Evolutionary conservation across 2,797 vertebrate species (phyloP), one percentile per base, ranked within the genome.

Genomic region (Capromys pilorides): DNA sequence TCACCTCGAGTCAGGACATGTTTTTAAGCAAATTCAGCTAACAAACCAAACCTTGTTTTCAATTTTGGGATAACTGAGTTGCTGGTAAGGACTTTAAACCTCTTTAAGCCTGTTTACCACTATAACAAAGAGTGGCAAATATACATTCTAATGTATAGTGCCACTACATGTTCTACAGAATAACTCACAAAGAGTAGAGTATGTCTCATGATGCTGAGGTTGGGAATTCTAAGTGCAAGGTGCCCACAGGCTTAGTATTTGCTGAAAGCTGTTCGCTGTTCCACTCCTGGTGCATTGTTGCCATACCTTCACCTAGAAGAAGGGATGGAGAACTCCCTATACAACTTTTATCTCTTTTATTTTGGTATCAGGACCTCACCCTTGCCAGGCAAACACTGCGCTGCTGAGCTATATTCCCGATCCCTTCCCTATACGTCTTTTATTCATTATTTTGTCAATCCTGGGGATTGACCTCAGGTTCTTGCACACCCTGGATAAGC

Each of bases 11-110:
- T 4, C 71, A 87, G 24, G 14, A 39, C 78, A 73, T 61, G 77
- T 69, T 95, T 62, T 51, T 54, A 94, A 88, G 84, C 24, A 71
- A 77, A 88, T 49, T n/a, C 51, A 36, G 31, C 92, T 86, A 75
- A 80, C 28, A 87, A 89, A 89, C 14, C 36, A 93, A 69, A 54
- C 24, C 85, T 24, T 87, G 51, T 51, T 75, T 85, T 92, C 28
- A 21, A 31, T 87, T 57, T 45, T 75, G 66, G 64, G 28, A 61
- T 83, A 81, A 82, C 83, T 51, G 86, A 81, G n/a, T 81, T 67
- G 54, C 41, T 39, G 78, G 61, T 51, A 62, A 77, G 75, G 14
- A 22, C 83, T 33, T 7, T 36, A 57, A 90, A 39, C 28, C n/a
- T 89, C 12, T 73, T n/a, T 82, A 41, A 26, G 86, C n/a, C n/a